Evolutionary conservation across 2,888 invertebrate species (phyloP).

Genomic region (Drosophila cognata): DNA sequence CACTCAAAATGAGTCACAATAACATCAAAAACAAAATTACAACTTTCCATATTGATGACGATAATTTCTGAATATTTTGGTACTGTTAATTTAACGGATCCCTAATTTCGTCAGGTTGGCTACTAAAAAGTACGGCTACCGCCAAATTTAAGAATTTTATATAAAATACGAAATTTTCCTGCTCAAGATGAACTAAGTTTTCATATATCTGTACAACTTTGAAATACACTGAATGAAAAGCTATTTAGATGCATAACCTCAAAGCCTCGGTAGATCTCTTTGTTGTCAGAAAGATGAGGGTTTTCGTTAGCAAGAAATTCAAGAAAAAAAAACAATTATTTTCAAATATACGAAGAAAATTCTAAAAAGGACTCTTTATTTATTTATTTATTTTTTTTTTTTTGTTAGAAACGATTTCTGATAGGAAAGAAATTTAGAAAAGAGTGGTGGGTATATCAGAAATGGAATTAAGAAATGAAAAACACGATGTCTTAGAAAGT

Average conservation of each 20-base stretch:
- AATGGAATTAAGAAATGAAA: too few relatives aligned
- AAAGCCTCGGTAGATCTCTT: not conserved
- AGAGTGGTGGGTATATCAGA: too few relatives aligned
- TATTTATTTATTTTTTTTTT: too few relatives aligned
- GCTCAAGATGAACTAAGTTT: not conserved
- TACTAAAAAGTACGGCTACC: not conserved
- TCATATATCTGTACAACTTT: not conserved
- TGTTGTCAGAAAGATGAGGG: not conserved
- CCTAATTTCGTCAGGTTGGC: constrained; percentile 7
- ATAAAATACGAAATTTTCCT: constrained; percentile 10
- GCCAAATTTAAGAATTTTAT: constrained; percentile 1
- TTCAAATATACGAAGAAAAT: too few relatives aligned
- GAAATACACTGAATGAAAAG: constrained; percentile 7
- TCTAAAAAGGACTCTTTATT: too few relatives aligned
- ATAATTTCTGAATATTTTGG: not conserved
- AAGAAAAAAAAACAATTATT: too few relatives aligned
- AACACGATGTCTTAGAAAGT: not conserved
- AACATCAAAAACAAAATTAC: constrained; percentile 69
- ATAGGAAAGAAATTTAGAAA: too few relatives aligned
- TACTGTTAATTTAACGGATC: not conserved
- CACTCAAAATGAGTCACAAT: constrained; percentile 67
- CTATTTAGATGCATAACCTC: constrained; percentile 8
- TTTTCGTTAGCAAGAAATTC: not conserved
- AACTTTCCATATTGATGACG: constrained; percentile 14
- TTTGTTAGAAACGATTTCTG: too few relatives aligned